Evolutionary conservation across 1,140 invertebrate genomes (phyloP), one percentile per base, ranked within the genome.

Genomic region (Propsilocerus akamusi): DNA sequence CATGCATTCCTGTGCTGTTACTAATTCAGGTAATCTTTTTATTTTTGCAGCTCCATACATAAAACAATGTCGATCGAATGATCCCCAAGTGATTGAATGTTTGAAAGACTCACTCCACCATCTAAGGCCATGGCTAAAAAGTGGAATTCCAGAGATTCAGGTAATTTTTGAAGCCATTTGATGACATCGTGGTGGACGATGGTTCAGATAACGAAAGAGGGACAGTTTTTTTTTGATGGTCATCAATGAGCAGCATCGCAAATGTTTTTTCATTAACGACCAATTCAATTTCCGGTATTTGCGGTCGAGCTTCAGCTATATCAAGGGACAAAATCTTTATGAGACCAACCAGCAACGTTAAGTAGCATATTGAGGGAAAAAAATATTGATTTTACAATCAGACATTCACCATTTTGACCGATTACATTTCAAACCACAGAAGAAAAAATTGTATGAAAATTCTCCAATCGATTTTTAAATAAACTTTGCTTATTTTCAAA

Each of bases 61-160:
- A 20, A 80, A 80, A 56, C 78, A 78, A 62, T 83, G 80, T 55
- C 71, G 70, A 26, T 70, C 71, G 52, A 70, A 69, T 46, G 78
- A 81, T 60, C 78, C 79, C 5, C 62, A 80, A 50, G 49, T 82
- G 17, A 67, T 73, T 30, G 58, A 71, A n/a, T 83, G 80, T 55
- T 65, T 81, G 47, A 75, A 74, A 24, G 60, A 63, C 25, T 66
- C 76, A 8, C 58, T 82, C 4, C 73, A 81, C 51, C 77, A 81
- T 60, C 58, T 83, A 47, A 68, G 68, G 54, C 78, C 80, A 2
- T 82, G 75, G 57, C 57, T 83, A 37, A 70, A 69, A n/a, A 64
- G 56, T 23, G 80, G 80, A 34, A 82, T 82, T 58, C 69, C 75
- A 26, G 79, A 81, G 61, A 81, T 82, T 34, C 68, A 65, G 56